Conservation (phyloP, 2,797 vertebrate genomes). For the Hypotaenidia okinawae region DNA sequence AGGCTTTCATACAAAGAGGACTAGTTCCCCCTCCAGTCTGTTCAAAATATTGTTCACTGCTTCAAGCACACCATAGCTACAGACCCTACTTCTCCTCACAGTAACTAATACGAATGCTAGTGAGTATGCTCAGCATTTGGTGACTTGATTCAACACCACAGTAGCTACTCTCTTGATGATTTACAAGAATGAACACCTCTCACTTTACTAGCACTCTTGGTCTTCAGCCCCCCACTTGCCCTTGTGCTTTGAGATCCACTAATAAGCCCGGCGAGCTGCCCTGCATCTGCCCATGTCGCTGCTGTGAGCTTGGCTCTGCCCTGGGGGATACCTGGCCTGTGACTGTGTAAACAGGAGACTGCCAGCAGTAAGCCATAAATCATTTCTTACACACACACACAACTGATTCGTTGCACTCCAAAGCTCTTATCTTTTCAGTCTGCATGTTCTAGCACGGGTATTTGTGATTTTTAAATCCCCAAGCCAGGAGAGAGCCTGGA, state of each 20-base stretch:
- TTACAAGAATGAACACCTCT: neutral
- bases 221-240: neutral
- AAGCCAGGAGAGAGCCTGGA: neutral
- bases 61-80: neutral
- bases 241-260: neutral
- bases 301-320: neutral
- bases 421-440: neutral
- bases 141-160: neutral
- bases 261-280: neutral
- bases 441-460: neutral
- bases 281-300: neutral
- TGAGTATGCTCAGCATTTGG: fast-evolving
- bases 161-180: neutral
- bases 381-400: fast-evolving
- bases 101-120: neutral
- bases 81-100: neutral
- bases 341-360: neutral
- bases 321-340: neutral
- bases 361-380: neutral
- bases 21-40: conserved; percentile 72
- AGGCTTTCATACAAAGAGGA: conserved; percentile 57
- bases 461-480: neutral
- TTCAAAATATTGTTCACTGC: conserved; percentile 61
- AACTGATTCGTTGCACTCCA: neutral
- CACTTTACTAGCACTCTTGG: neutral